Evolutionary conservation across 2,113 vertebrate species (phyloP), one percentile per base, ranked within the genome.

Genomic region (Ceratotherium simum): DNA sequence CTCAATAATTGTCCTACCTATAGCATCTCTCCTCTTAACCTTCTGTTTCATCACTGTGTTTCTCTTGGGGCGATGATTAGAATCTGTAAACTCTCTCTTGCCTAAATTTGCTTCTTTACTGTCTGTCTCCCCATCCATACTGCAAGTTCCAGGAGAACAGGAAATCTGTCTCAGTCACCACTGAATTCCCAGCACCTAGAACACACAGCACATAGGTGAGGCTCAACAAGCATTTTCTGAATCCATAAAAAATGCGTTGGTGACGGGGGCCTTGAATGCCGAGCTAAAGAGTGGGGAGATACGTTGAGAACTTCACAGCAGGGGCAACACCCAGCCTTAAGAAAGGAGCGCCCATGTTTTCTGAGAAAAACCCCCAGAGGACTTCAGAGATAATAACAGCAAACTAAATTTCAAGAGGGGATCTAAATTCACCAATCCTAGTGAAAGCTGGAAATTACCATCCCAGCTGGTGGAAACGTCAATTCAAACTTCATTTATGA

Each of bases 381-480:
- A 91, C 73, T 86, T 82, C 80, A 88, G 72, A 81, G 81, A 95
- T 75, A 92, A 84, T 95, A 97, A 97, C 12, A 91, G 96, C 85
- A 96, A 96, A 98, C 87, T 91, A 88, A 96, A 97, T 97, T 95
- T 90, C 95, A 96, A 84, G 58, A 90, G 93, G 70, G 65, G 90
- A 89, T 95, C 81, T 97, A 81, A 97, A 97, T 92, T 80, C 88
- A n/a, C 85, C 88, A 64, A n/a, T 21, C 58, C 94, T 5, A 1
- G 20, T 21, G 46, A 94, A 97, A 72, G 78, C 91, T 94, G 91
- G 73, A 93, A 98, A 97, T 97, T 89, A 95, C 87, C 90, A 83
- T 56, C 78, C 79, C 96, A 91, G 95, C 89, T 96, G 84, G 95
- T 96, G 92, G 94, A 96, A 97, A 97, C 97, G 85, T 95, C 96